phyloP scores from a whole-genome alignment of 92 coral and sea anemone species.

The Paramuricea clavata region DNA sequence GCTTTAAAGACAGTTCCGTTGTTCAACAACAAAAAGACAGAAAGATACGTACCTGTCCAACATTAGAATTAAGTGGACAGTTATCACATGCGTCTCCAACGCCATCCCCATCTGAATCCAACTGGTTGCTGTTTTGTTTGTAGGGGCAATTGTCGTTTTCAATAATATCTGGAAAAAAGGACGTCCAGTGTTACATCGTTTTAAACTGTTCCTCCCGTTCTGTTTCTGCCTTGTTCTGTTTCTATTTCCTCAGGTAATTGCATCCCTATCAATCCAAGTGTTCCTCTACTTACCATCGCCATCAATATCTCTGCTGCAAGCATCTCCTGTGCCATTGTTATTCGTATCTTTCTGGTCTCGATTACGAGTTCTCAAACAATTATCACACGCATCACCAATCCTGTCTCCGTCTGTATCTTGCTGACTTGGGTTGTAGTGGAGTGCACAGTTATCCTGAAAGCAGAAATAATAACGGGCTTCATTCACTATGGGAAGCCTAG shows the following conservation, averaged over 20 bases:
- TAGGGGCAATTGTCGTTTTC: slow-evolving; percentile 80
- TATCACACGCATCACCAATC: slow-evolving; percentile 68
- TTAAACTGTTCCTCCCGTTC: not conserved
- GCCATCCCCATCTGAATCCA: slow-evolving; percentile 78
- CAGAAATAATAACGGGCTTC: too few relatives aligned
- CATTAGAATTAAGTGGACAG: slow-evolving; percentile 73
- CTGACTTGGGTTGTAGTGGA: slow-evolving; percentile 33
- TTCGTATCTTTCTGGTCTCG: slow-evolving; percentile 88
- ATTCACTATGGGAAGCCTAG: too few relatives aligned
- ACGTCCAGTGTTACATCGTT: not conserved
- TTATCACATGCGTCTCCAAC: slow-evolving; percentile 95
- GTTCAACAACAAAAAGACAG: not conserved
- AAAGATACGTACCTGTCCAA: slow-evolving; percentile 70
- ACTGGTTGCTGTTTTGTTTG: slow-evolving; percentile 79
- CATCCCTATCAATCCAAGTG: too few relatives aligned
- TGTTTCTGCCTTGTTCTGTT: too few relatives aligned
- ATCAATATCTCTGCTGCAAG: slow-evolving; percentile 83
- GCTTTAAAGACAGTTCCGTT: too few relatives aligned
- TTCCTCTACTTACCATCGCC: slow-evolving; percentile 78
- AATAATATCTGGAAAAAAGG: not conserved
- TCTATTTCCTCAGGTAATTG: too few relatives aligned
- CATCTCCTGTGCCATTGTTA: slow-evolving; percentile 83
- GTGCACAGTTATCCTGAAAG: slow-evolving; percentile 33
- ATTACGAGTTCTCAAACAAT: slow-evolving; percentile 75
- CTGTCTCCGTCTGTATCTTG: slow-evolving; percentile 29